Evolutionary conservation across 2,888 invertebrate genomes (phyloP), one percentile per base, ranked within the genome.

Genomic region (Euphydryas editha): DNA sequence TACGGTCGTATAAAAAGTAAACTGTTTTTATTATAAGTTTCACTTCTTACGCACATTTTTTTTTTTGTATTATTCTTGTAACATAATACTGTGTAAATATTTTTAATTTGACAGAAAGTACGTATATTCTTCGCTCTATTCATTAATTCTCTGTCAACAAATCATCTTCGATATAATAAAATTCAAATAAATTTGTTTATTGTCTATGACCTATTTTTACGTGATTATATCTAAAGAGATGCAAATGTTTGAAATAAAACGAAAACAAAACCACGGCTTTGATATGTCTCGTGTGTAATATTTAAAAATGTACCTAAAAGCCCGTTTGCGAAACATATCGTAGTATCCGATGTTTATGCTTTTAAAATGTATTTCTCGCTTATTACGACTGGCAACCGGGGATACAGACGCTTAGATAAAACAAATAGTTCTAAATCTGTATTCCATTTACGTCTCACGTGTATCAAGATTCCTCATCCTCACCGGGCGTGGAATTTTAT

Each of bases 391-490:
- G 56, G 46, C 42, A 57, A 55, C 42, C 39, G 42, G 17, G 36
- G 2, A 18, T 17, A 42, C 46, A 55, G 46, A 46, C n/a, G 59
- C 39, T 55, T 47, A 51, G 54, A 59, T 67, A 69, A 67, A 58
- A 62, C 61, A 67, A 69, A 67, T 75, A 72, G 75, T 76, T 82
- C 85, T 83, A 83, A 83, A 82, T 85, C 69, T 64, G 79, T 79
- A 80, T 73, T 79, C 74, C 77, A 79, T 83, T 80, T 79, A 78
- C 76, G 75, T 72, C 67, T 68, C 60, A 73, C 75, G 76, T 77
- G 68, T 72, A 70, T 71, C 65, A 68, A 68, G 70, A 75, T 24
- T 51, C 54, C 17, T 36, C 54, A 72, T 67, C 68, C 70, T 72
- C 82, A 17, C 36, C 82, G 81, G 76, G 75, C 76, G 68, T 59